Conservation (phyloP, 2,797 vertebrate species). For the Sebastes diaconus region DNA sequence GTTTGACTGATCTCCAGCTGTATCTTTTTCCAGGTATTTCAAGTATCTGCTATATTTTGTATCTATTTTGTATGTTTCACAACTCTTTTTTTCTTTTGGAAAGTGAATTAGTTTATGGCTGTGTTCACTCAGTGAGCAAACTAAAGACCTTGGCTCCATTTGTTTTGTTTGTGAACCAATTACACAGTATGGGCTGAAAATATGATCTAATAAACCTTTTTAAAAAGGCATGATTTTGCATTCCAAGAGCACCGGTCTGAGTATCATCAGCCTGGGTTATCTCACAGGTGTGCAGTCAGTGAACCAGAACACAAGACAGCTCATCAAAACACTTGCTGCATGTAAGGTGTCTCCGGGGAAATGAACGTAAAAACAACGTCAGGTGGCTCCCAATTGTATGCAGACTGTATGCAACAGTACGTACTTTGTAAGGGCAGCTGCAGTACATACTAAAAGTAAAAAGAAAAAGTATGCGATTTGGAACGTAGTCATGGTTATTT, state of each 20-base stretch:
- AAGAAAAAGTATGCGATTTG: no score
- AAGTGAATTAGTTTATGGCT: background rate
- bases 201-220: background rate
- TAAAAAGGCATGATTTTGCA: background rate
- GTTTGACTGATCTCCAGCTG: background rate
- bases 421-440: no score
- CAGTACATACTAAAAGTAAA: no score
- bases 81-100: background rate
- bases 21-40: background rate
- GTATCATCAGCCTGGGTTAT: background rate
- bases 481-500: no score
- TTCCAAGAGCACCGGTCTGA: background rate
- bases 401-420: no score
- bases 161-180: background rate
- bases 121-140: background rate
- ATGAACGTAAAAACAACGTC: background rate
- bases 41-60: background rate
- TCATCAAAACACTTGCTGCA: slow-evolving; percentile 22
- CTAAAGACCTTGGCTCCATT: background rate
- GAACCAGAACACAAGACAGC: background rate
- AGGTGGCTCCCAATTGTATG: no score
- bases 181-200: background rate
- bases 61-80: background rate
- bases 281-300: background rate
- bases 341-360: background rate